These are phyloP conservation scores for Teleogryllus oceanicus DNA, from an alignment of 2,888 invertebrate genomes.

Conservation along the genomic window DNA sequence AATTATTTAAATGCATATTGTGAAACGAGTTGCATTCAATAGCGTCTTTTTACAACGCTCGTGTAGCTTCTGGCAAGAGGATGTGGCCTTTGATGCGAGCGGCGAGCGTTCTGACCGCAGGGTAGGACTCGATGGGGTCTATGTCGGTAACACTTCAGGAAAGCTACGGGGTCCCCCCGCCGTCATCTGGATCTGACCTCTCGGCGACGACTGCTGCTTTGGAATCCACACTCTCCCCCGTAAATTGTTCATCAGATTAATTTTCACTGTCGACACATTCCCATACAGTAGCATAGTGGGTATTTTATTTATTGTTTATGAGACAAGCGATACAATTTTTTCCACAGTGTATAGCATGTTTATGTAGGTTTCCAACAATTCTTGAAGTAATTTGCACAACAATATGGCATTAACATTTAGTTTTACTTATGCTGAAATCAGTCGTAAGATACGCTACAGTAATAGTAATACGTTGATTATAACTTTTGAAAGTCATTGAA, in stretches of 20 bases:
- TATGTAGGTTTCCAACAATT: slow-evolving; percentile 18
- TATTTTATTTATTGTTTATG: slow-evolving; percentile 9
- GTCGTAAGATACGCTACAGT: slow-evolving; percentile 18
- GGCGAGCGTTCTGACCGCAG: too few species aligned
- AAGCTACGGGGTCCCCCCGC: too few species aligned
- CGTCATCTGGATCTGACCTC: background rate
- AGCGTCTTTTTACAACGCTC: too few species aligned
- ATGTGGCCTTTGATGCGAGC: too few species aligned
- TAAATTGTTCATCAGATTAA: background rate
- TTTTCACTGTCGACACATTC: background rate
- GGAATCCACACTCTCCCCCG: background rate
- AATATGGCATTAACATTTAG: background rate
- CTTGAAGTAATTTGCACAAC: background rate
- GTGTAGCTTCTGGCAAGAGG: too few species aligned
- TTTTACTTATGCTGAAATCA: slow-evolving; percentile 7
- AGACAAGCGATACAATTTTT: slow-evolving; percentile 12
- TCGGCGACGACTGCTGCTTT: background rate
- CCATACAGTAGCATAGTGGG: slow-evolving; percentile 9
- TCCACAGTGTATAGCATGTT: slow-evolving; percentile 8
- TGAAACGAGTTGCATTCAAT: too few species aligned
- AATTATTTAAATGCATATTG: too few species aligned
- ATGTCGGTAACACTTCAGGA: too few species aligned
- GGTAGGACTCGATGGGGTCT: too few species aligned
- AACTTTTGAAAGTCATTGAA: slow-evolving; percentile 6
- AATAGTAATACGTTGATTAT: slow-evolving; percentile 18